Percentiles rank a stretch among this genome's conserved stretches.
Evolutionary conservation across 1,140 invertebrate genomes (phyloP).

Genomic region (Caenorhabditis briggsae): DNA sequence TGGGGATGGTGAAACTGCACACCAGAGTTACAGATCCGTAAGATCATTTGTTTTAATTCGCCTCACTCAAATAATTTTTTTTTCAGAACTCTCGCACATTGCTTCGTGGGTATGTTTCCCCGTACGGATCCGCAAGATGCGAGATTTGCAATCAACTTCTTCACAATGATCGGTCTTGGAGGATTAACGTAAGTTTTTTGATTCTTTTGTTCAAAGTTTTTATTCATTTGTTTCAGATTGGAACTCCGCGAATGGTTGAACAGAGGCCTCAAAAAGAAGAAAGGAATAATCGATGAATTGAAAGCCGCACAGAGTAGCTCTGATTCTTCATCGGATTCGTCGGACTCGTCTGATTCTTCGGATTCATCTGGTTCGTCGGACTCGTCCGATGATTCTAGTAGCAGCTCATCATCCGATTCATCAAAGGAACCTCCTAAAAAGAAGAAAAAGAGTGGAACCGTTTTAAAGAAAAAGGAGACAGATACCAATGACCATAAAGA

Average conservation of each 20-base stretch:
- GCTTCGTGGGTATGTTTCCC: conserved; percentile 86
- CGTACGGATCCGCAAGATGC: conserved; percentile 95
- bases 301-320: conserved; percentile 31
- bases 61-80: background rate
- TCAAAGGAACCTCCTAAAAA: conserved; percentile 41
- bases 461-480: background rate
- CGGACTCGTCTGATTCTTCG: conserved; percentile 49
- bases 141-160: conserved; percentile 98
- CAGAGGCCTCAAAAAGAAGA: conserved; percentile 60
- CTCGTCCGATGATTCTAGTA: conserved; percentile 45
- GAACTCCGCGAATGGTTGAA: conserved; percentile 61
- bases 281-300: conserved; percentile 40
- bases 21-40: conserved; percentile 88
- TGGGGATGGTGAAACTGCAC: conserved; percentile 93
- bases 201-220: background rate
- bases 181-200: conserved; percentile 84
- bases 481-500: background rate
- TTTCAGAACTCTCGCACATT: conserved; percentile 41
- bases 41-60: conserved; percentile 55
- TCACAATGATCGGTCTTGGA: conserved; percentile 96
- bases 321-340: conserved; percentile 41
- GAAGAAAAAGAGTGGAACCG: conserved; percentile 29
- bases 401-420: conserved; percentile 9
- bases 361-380: conserved; percentile 33
- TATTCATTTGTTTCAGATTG: conserved; percentile 37